Base-by-base conservation (phyloP, 1,140 invertebrate genomes). In the Bombus balteatus region DNA sequence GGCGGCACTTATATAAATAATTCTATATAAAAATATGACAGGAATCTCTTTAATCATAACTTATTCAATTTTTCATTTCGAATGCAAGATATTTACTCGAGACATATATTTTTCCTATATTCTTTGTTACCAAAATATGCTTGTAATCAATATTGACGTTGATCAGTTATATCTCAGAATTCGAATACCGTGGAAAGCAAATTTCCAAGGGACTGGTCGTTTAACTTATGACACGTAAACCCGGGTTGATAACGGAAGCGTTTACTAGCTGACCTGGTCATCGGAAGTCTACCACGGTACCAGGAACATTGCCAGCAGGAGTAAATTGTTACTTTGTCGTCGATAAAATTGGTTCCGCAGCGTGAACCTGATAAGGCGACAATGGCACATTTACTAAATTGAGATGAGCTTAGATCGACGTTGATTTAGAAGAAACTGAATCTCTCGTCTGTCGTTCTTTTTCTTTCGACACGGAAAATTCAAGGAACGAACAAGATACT, bases 141-240 rank as follows among this genome's bases (percentile, higher is more conserved):
- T 43, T n/a, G 2, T 9, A 1, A n/a, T 62, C 37, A 76, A 73
- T 81, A 86, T 66, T 73, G 65, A 39, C 1, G 10, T 4, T 12
- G 32, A n/a, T 22, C 47, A n/a, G 77, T 53, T 81, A 75, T 39
- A 41, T 75, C 15, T 70, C 34, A 57, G 66, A 37, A 28, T 68
- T 68, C 68, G 4, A 39, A 10, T 59, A 18, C 39, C 39, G 39
- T 57, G 5, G n/a, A 81, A 70, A 41, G 68, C 18, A 76, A 89
- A 84, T 84, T 90, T 79, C 81, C 53, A 79, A 87, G 78, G 73
- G 62, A 81, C 73, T 68, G 87, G 62, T 34, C 77, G 66, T 89
- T 90, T 87, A 89, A 85, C 88, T 90, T 89, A 89, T 81, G 57
- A 65, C 88, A 81, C 85, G 81, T 90, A 89, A 90, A 87, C 77